Evolutionary conservation across 2,797 vertebrate species (phyloP).

Genomic region (Salarias fasciatus): DNA sequence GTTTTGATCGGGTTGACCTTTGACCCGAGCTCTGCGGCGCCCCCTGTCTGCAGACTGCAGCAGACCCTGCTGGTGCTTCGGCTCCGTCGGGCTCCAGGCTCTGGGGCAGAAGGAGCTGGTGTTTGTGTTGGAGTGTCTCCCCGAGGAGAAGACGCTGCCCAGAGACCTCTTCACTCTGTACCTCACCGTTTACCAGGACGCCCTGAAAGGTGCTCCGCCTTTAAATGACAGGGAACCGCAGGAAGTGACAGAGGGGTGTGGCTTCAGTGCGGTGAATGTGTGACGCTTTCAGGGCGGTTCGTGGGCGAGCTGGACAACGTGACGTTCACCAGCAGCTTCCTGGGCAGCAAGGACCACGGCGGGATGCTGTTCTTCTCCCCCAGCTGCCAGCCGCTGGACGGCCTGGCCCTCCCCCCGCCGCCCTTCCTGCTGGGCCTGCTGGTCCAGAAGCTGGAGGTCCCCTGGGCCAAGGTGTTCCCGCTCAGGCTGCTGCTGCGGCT

Average conservation of each 20-base stretch:
- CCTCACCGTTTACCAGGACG: slow-evolving; percentile 91
- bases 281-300: slow-evolving; percentile 83
- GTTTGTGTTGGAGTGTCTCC: slow-evolving; percentile 87
- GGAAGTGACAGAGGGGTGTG: too few species aligned
- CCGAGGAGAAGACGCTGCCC: slow-evolving; percentile 88
- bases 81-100: slow-evolving; percentile 92
- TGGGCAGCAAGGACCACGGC: slow-evolving; percentile 90
- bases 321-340: slow-evolving; percentile 91
- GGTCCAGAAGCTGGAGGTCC: slow-evolving; percentile 94
- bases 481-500: slow-evolving; percentile 91
- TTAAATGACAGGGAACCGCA: too few species aligned
- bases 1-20: too few species aligned
- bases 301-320: slow-evolving; percentile 90
- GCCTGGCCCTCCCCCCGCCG: slow-evolving; percentile 82
- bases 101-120: slow-evolving; percentile 94
- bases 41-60: slow-evolving; percentile 80
- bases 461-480: slow-evolving; percentile 97
- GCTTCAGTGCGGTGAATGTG: too few species aligned
- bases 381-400: slow-evolving; percentile 88
- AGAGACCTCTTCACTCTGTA: slow-evolving; percentile 90
- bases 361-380: slow-evolving; percentile 93
- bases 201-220: slow-evolving; percentile 85
- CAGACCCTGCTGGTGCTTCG: slow-evolving; percentile 92
- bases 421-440: slow-evolving; percentile 92
- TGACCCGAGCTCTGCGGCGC: too few species aligned